Conservation (phyloP, 2,113 vertebrate genomes). For the Paradoxurus hermaphroditus region DNA sequence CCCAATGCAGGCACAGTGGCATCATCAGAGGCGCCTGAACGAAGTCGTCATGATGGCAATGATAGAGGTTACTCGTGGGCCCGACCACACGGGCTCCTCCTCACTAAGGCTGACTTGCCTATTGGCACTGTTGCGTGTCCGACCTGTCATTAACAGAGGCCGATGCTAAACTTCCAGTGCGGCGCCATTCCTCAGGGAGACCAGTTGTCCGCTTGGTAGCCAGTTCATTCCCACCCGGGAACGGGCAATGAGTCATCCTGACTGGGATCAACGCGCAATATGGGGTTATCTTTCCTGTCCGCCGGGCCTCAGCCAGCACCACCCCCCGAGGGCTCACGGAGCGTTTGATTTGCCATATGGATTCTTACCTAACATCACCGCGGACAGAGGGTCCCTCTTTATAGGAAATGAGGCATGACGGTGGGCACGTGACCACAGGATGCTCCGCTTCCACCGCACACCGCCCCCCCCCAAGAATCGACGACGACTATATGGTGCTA, state of each 20-base stretch:
- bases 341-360: not conserved
- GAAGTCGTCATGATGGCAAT: not conserved
- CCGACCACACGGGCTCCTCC: not conserved
- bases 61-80: not conserved
- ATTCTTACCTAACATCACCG: not conserved
- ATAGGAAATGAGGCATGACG: not conserved
- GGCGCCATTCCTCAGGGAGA: not conserved
- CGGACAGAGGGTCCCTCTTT: not conserved
- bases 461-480: not conserved
- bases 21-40: not conserved
- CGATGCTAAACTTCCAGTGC: not conserved
- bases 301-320: not conserved
- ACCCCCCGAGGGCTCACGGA: not conserved
- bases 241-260: not conserved
- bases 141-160: not conserved
- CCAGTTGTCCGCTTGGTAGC: not conserved
- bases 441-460: not conserved
- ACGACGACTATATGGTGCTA: not conserved
- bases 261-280: not conserved
- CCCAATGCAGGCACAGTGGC: not conserved
- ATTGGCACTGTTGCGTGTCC: not conserved
- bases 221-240: not conserved
- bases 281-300: not conserved
- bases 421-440: not conserved
- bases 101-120: not conserved